Base-by-base conservation (phyloP, 30 jellyfish, hydroid and myxozoan species). In the Clytia hemisphaerica region DNA sequence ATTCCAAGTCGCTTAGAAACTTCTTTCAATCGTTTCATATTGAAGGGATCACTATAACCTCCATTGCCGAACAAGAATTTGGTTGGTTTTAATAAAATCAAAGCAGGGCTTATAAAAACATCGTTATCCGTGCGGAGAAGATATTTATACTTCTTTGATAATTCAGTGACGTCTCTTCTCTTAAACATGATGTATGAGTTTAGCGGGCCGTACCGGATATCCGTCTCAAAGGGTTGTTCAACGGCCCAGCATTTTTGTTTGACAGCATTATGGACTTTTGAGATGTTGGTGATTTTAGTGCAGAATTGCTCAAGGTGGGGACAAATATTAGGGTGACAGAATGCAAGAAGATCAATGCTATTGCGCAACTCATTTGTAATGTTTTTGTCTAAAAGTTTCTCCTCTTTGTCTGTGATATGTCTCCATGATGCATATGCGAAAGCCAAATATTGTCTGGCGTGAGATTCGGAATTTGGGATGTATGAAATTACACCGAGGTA, bases 51-150 rank as follows among this genome's bases (percentile, higher is more conserved):
- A 30, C 78, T 37, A 37, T 65, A 65, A 7, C 73, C 78, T 27
- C 78, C 78, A 27, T 37, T 61, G 16, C 78, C 78, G 12, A 37
- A 9, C 19, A 65, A 35, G 25, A 65, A n/a, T 6, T 65, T 33
- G 10, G 30, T 65, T 65, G 78, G 78, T 26, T 37, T 37, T 63
- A 61, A 65, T 36, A 45, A 12, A 19, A 65, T 21, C 34, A 65
- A 21, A 1, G 78, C 78, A 33, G 78, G 78, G 37, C 64, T 36
- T 37, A 65, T 4, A 65, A 65, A 65, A 24, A 65, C 78, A 26
- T 65, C 78, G 44, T 37, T 25, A 26, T 65, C 78, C 9, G 78
- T 65, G 37, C 78, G 27, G 35, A 65, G 2, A 7, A 65, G 33
- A 45, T 65, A 65, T 45, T 18, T 65, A 16, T 65, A 65, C 21